Evolutionary conservation across 2,113 vertebrate genomes (phyloP), one percentile per base, ranked within the genome.

Genomic region (Tachysurus vachellii): DNA sequence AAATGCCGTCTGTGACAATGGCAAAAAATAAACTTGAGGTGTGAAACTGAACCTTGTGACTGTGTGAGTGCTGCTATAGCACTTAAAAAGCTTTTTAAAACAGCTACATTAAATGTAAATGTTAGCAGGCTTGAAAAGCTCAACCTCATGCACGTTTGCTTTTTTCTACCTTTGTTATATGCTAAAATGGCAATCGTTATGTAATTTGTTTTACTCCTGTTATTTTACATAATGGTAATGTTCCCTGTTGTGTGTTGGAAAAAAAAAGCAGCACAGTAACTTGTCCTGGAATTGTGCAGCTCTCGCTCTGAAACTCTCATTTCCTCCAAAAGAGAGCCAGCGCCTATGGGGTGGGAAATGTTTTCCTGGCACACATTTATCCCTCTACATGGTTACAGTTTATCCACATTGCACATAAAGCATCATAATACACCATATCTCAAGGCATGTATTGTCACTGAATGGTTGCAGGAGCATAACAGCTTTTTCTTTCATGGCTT

Each of bases 11-110:
- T 59, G 77, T 59, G 77, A 56, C 53, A 14, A 76, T 14, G 56
- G 36, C 57, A 81, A 61, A 61, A 81, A 81, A 61, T 81, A 81
- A 36, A 61, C 21, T 3, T 26, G 36, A 61, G 17, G 79, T 61
- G 57, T 81, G 79, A 59, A 80, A 61, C 0, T 26, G 13, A 81
- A 81, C 79, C 54, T 26, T 42, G 56, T 26, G 56, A 54, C 75
- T 54, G 14, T 54, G 26, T 28, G 75, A 57, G 53, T 57, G 54
- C 77, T 59, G 54, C 77, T 80, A 36, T 56, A 26, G 19, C 79
- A 81, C 56, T 81, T 81, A 61, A 81, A 44, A 61, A 81, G 79
- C 79, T 81, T 81, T 81, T 81, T 50, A 50, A 59, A 61, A 79
- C 61, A 42, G 36, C 11, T 31, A 31, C 75, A 79, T 42, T 61